phyloP scores from a whole-genome alignment of 2,888 invertebrate genomes.

The Temnothorax unifasciatus region DNA sequence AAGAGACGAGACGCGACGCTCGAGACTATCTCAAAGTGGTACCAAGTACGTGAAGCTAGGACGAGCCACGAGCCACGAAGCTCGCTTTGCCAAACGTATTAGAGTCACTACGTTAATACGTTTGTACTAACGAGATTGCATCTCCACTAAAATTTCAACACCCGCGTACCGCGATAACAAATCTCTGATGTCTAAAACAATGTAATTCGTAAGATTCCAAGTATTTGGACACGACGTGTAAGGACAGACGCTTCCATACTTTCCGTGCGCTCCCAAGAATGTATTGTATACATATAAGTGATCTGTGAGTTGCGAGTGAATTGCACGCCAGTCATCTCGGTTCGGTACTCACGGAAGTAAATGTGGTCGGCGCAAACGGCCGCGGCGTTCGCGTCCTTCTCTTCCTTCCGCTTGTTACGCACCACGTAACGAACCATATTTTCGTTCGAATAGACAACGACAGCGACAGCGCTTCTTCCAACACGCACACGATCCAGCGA shows the following conservation, averaged over 20 bases:
- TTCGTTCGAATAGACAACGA: not conserved
- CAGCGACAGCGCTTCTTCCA: not conserved
- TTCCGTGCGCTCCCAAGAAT: too few species aligned
- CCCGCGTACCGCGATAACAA: too few species aligned
- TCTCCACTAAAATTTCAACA: conserved; percentile 33
- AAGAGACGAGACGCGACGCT: not conserved
- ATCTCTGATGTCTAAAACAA: not conserved
- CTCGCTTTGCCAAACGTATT: conserved; percentile 66
- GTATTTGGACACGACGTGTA: not conserved
- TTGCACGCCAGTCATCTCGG: too few species aligned
- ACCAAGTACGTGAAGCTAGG: conserved; percentile 54
- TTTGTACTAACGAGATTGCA: conserved; percentile 67
- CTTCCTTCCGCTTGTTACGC: not conserved
- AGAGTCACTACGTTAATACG: conserved; percentile 74
- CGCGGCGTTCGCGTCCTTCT: not conserved
- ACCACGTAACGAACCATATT: not conserved
- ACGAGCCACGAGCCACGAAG: conserved; percentile 50
- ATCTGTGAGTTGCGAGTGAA: too few species aligned
- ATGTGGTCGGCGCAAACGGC: not conserved
- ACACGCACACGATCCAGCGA: conserved; percentile 3
- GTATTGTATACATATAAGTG: too few species aligned
- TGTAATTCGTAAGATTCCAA: not conserved
- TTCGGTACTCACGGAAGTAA: conserved; percentile 56
- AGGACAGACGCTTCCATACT: too few species aligned
- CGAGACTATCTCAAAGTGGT: conserved; percentile 67